Evolutionary conservation across 2,113 vertebrate species (phyloP).

Genomic region (Natator depressus): DNA sequence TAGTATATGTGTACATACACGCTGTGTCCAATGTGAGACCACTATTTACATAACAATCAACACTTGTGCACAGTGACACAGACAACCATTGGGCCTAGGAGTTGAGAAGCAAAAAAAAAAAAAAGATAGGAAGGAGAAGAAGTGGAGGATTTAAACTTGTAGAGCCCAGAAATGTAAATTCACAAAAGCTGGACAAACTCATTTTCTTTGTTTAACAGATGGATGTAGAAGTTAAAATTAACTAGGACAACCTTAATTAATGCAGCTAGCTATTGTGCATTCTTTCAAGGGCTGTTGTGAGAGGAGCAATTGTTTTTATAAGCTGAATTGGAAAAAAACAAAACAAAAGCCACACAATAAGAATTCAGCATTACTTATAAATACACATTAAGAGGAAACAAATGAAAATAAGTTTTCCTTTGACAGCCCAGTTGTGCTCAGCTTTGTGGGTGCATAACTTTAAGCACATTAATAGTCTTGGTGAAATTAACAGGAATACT

Average conservation of each 20-base stretch:
- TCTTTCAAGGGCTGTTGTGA: slow-evolving; percentile 27
- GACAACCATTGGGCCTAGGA: neutral
- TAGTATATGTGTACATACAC: neutral
- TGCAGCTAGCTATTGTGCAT: neutral
- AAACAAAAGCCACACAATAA: neutral
- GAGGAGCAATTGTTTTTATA: slow-evolving; percentile 31
- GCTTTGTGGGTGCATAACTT: neutral
- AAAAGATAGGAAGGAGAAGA: neutral
- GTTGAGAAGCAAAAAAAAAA: neutral
- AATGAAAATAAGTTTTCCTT: neutral
- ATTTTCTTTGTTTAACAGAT: slow-evolving; percentile 4
- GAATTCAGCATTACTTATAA: neutral
- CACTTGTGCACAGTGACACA: accelerated
- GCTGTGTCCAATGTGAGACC: neutral
- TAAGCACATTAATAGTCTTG: neutral
- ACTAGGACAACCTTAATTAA: slow-evolving; percentile 43
- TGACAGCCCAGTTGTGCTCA: neutral
- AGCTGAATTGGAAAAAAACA: neutral
- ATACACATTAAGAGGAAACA: neutral
- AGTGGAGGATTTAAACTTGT: neutral
- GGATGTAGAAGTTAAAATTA: neutral
- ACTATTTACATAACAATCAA: neutral
- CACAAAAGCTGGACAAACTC: accelerated
- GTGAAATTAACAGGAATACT: neutral
- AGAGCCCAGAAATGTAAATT: neutral